These are phyloP conservation scores for Lepidurus couesii DNA, from an alignment of 1,140 invertebrate species.

Conservation along the genomic window DNA sequence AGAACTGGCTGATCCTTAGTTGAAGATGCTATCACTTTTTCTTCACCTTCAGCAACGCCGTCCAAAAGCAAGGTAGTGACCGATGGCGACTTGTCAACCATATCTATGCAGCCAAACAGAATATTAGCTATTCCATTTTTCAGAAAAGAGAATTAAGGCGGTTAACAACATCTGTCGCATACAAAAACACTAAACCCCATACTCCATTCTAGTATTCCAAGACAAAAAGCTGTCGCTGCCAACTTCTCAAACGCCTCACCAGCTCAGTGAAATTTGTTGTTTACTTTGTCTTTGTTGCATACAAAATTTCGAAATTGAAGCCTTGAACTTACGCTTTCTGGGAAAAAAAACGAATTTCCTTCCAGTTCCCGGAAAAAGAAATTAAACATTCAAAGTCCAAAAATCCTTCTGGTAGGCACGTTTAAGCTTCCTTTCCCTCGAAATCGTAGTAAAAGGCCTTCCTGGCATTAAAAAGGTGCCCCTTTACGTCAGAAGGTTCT, in stretches of 20 bases:
- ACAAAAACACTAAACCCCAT: not conserved
- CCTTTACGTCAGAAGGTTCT: not conserved
- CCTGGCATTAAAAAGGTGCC: not conserved
- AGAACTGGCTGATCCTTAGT: not conserved
- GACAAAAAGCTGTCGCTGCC: not conserved
- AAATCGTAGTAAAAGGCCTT: not conserved
- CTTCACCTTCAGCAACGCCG: not conserved
- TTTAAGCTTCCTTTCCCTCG: not conserved
- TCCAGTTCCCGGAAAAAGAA: no score
- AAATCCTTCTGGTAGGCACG: not conserved
- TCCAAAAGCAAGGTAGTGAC: not conserved
- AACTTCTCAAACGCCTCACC: not conserved
- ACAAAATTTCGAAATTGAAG: no score
- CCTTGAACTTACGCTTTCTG: not conserved
- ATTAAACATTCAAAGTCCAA: no score
- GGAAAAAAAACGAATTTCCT: not conserved
- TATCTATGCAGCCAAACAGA: not conserved
- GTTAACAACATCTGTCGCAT: not conserved
- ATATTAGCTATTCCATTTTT: not conserved
- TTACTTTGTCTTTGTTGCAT: not conserved
- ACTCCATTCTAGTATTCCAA: not conserved
- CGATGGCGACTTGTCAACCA: not conserved
- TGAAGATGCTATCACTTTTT: slow-evolving; percentile 14
- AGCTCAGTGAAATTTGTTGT: not conserved
- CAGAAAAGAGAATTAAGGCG: not conserved